These are phyloP conservation scores for Picathartes gymnocephalus DNA, from an alignment of 2,113 vertebrate species.

Conservation along the genomic window DNA sequence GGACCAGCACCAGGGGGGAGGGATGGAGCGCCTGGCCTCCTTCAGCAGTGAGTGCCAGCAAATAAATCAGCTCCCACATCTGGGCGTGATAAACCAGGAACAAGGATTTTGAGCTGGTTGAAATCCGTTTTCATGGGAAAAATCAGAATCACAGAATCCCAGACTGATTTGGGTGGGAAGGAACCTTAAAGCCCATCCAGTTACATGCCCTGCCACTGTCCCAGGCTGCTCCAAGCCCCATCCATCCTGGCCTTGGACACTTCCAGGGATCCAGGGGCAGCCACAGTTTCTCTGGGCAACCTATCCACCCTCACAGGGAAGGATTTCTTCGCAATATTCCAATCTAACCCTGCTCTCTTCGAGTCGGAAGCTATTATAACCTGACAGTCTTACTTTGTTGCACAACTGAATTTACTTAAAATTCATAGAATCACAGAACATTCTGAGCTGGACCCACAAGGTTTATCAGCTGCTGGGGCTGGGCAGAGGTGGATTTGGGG, in stretches of 20 bases:
- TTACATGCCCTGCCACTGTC: fast-evolving
- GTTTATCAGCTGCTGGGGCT: not conserved
- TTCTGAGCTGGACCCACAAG: not conserved
- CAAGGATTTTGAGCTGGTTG: not conserved
- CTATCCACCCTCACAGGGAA: not conserved
- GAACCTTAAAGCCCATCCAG: not conserved
- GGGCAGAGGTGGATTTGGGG: not conserved
- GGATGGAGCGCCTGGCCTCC: constrained; percentile 87
- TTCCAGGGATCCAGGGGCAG: not conserved
- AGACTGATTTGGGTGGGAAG: not conserved
- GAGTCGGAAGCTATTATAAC: not conserved
- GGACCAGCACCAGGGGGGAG: not conserved
- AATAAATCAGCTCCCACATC: not conserved
- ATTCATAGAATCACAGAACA: fast-evolving
- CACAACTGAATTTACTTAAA: not conserved
- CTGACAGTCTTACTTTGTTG: not conserved
- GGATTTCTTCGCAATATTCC: not conserved
- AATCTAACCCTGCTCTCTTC: not conserved
- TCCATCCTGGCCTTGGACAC: not conserved
- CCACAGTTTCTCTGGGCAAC: not conserved
- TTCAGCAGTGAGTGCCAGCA: constrained; percentile 83
- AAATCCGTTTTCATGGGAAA: not conserved
- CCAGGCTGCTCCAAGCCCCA: fast-evolving
- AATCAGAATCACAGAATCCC: not conserved
- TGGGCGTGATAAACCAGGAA: fast-evolving